A percentile compares a stretch with the other conserved stretches of the same genome.
Conservation (phyloP, 2,888 invertebrate species). For the Anoncus sp. region DNA sequence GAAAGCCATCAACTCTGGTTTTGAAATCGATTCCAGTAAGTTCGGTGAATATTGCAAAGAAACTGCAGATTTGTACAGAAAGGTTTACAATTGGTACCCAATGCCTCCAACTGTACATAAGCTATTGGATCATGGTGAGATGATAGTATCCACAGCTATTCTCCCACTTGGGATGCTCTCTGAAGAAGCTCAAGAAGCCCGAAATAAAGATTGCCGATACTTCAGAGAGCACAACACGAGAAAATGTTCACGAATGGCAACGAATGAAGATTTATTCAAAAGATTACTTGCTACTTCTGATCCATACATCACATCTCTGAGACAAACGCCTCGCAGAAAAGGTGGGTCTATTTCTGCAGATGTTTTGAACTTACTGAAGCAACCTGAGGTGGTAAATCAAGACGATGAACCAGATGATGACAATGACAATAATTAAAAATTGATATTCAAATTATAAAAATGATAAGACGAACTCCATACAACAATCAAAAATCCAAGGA, state of each 20-base stretch:
- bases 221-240: background rate
- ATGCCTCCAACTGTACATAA: constrained; percentile 46
- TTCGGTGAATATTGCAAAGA: constrained; percentile 50
- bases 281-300: background rate
- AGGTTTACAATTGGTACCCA: constrained; percentile 64
- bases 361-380: no score
- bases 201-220: background rate
- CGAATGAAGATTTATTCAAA: constrained; percentile 4
- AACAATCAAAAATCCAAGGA: no score
- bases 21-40: constrained; percentile 49
- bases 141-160: background rate
- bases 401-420: no score
- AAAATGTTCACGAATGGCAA: background rate
- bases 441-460: no score
- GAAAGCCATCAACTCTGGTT: constrained; percentile 54
- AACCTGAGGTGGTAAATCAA: no score
- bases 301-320: background rate
- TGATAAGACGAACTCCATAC: no score
- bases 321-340: background rate
- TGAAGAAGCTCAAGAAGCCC: constrained; percentile 5
- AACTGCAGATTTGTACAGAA: constrained; percentile 62
- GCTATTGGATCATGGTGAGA: background rate
- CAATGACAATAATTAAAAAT: no score
- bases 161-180: constrained; percentile 1
- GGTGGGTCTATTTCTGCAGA: no score